Conservation (phyloP, 37 sponge, comb jelly and placozoan genomes). For the Aplysina aerophoba region DNA sequence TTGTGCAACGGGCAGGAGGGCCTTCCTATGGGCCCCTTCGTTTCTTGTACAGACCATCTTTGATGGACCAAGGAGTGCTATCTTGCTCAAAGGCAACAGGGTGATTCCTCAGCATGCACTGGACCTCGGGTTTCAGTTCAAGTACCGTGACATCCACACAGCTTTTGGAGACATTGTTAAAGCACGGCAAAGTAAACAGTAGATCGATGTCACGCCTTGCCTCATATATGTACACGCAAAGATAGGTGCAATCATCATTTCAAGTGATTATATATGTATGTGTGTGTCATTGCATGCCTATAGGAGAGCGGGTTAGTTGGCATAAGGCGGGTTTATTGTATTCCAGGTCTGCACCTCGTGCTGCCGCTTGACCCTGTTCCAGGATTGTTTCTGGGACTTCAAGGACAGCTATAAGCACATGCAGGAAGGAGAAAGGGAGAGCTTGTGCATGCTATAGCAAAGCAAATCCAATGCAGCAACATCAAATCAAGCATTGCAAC, state of each 20-base stretch:
- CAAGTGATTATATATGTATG: no score
- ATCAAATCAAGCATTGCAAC: no score
- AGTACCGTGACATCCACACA: not conserved
- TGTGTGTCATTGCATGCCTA: no score
- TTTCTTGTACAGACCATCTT: not conserved
- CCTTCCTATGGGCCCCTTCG: conserved; percentile 19
- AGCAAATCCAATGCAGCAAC: no score
- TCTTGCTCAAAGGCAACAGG: conserved; percentile 32
- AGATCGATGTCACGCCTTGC: not conserved
- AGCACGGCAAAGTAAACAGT: not conserved
- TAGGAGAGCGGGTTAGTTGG: no score
- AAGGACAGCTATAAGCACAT: conserved; percentile 9
- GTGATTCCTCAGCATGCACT: conserved; percentile 22
- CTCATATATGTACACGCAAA: no score
- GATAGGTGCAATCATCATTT: no score
- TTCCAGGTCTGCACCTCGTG: not conserved
- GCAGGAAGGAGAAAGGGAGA: no score
- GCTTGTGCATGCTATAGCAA: no score
- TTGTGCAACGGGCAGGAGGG: not conserved
- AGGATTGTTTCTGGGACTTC: not conserved
- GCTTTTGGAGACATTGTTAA: conserved; percentile 15
- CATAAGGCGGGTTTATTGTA: not conserved
- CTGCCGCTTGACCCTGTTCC: conserved; percentile 1
- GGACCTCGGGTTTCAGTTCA: conserved; percentile 32
- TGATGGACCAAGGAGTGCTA: conserved; percentile 8